Conservation (phyloP, 2,888 invertebrate species). For the Schizotus pectinicornis region DNA sequence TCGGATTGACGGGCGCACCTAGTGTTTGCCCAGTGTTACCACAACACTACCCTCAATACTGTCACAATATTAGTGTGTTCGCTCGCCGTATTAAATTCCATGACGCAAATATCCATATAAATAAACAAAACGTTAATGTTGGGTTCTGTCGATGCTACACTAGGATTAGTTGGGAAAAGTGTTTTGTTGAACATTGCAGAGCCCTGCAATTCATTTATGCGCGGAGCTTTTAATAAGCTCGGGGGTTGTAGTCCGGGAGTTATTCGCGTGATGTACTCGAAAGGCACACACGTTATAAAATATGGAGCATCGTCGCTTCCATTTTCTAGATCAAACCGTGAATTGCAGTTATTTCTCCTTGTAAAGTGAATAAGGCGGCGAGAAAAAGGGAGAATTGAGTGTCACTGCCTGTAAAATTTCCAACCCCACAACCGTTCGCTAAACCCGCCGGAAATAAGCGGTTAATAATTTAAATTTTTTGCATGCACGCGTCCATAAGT, state of each 20-base stretch:
- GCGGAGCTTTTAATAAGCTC: too few species aligned
- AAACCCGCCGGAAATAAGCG: constrained; percentile 7
- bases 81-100: constrained; percentile 13
- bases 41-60: constrained; percentile 35
- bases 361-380: constrained; percentile 29
- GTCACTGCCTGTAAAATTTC: constrained; percentile 29
- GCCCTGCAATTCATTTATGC: too few species aligned
- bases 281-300: constrained; percentile 23
- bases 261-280: constrained; percentile 22
- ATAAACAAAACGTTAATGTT: constrained; percentile 3
- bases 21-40: constrained; percentile 43
- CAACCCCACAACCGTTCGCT: constrained; percentile 16
- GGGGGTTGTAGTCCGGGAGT: background rate
- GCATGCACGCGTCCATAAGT: background rate
- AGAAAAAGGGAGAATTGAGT: constrained; percentile 22
- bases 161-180: too few species aligned
- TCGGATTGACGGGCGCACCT: constrained; percentile 44
- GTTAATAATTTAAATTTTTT: constrained; percentile 1
- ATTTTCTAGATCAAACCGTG: constrained; percentile 30
- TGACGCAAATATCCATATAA: constrained; percentile 6
- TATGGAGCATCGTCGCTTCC: constrained; percentile 31
- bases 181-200: too few species aligned
- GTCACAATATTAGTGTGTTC: constrained; percentile 42
- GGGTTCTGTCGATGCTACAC: too few species aligned
- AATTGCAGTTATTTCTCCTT: constrained; percentile 31